A percentile compares a stretch with the other conserved stretches of the same genome.
Evolutionary conservation across 2,113 vertebrate species (phyloP).

Genomic region (Tragulus kanchil): DNA sequence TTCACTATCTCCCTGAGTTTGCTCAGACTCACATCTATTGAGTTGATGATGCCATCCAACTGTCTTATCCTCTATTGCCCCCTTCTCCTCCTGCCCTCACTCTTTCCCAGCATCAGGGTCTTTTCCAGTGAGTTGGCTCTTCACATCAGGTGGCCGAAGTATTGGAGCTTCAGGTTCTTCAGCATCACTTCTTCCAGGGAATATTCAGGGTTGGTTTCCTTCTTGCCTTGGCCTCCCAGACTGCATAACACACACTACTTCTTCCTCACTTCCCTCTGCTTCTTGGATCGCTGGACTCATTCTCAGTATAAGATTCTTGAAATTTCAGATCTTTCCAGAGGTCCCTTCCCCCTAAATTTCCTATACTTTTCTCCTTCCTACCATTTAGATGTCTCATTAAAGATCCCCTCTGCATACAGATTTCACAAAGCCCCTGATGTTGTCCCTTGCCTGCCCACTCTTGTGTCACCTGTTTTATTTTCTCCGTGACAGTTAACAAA

Average conservation of each 20-base stretch:
- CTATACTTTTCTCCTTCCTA: neutral
- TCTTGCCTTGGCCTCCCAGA: neutral
- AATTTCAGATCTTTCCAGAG: neutral
- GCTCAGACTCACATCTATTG: neutral
- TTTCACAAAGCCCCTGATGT: neutral
- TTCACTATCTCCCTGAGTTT: neutral
- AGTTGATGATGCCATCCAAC: neutral
- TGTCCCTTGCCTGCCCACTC: neutral
- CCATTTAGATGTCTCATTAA: neutral
- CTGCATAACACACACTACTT: neutral
- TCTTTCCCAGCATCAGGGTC: neutral
- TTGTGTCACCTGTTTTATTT: conserved; percentile 20
- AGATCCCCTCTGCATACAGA: neutral
- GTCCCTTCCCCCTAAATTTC: too few relatives aligned
- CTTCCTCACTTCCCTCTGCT: neutral
- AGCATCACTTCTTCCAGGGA: neutral
- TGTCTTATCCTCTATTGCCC: neutral
- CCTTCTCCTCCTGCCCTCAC: neutral
- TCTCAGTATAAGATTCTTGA: neutral
- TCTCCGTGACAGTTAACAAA: neutral
- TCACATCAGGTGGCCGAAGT: neutral
- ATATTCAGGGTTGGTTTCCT: neutral
- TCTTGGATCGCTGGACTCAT: neutral
- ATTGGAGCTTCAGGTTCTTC: neutral
- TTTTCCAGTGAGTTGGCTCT: neutral